Evolutionary conservation across 2,797 vertebrate genomes (phyloP).

Genomic region (Peromyscus melanophrys): DNA sequence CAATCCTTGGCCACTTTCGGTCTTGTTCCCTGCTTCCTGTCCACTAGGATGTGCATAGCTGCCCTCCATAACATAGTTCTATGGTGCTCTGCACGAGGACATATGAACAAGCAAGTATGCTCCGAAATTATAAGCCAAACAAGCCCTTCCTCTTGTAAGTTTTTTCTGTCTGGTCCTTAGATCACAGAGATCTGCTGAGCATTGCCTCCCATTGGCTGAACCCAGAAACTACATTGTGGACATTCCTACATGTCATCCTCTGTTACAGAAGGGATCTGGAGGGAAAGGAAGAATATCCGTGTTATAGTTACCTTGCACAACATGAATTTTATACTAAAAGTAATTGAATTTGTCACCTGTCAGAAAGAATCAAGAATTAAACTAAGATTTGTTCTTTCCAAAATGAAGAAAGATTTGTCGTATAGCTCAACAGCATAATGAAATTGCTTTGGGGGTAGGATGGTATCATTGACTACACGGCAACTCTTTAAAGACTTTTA

Average conservation of each 20-base stretch:
- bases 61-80: not conserved
- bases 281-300: not conserved
- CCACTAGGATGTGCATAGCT: not conserved
- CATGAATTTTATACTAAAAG: not conserved
- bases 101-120: not conserved
- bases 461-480: not conserved
- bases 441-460: not conserved
- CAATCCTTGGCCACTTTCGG: not conserved
- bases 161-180: not conserved
- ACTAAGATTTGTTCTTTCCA: not conserved
- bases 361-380: slow-evolving; percentile 59
- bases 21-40: not conserved
- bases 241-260: not conserved
- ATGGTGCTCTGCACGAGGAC: not conserved
- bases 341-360: slow-evolving; percentile 44
- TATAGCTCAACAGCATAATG: not conserved
- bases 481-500: slow-evolving; percentile 26
- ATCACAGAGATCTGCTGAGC: not conserved
- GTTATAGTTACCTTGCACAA: not conserved
- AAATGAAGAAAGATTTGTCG: not conserved
- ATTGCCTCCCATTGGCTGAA: not conserved
- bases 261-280: not conserved
- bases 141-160: not conserved
- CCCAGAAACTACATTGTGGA: not conserved
- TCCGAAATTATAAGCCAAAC: not conserved